Percentiles rank a stretch among this genome's conserved stretches.
These are phyloP conservation scores for Ichneumon xanthorius DNA, from an alignment of 2,888 invertebrate genomes.

Conservation along the genomic window DNA sequence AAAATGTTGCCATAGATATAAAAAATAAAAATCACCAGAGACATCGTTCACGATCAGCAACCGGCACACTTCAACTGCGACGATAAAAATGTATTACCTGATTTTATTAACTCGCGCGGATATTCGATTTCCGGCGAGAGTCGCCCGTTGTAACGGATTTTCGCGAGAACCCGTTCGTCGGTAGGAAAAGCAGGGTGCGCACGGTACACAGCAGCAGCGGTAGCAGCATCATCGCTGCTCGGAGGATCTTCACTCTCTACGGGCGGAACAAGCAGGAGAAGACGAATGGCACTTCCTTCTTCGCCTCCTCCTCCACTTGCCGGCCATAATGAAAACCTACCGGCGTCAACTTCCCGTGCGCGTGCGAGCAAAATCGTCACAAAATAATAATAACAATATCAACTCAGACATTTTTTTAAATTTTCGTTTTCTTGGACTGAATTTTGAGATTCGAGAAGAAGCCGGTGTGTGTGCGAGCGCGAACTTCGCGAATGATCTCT, in stretches of 20 bases:
- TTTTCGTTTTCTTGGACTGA: not conserved
- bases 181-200: conserved; percentile 48
- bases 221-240: conserved; percentile 44
- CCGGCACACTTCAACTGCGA: not conserved
- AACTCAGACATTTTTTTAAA: no score
- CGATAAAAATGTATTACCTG: not conserved
- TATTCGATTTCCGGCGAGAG: conserved; percentile 65
- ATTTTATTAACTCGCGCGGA: conserved; percentile 24
- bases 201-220: conserved; percentile 19
- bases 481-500: conserved; percentile 17
- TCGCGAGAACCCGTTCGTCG: conserved; percentile 65
- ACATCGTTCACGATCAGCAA: not conserved
- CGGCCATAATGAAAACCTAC: not conserved
- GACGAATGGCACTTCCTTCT: no score
- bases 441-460: not conserved
- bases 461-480: conserved; percentile 3
- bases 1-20: no score
- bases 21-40: not conserved
- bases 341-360: not conserved
- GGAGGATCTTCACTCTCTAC: conserved; percentile 31
- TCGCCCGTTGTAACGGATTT: conserved; percentile 58
- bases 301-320: no score
- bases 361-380: no score
- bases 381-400: no score
- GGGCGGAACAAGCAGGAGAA: not conserved